phyloP scores from a whole-genome alignment of 92 coral and sea anemone species.

The Blastomussa wellsi region DNA sequence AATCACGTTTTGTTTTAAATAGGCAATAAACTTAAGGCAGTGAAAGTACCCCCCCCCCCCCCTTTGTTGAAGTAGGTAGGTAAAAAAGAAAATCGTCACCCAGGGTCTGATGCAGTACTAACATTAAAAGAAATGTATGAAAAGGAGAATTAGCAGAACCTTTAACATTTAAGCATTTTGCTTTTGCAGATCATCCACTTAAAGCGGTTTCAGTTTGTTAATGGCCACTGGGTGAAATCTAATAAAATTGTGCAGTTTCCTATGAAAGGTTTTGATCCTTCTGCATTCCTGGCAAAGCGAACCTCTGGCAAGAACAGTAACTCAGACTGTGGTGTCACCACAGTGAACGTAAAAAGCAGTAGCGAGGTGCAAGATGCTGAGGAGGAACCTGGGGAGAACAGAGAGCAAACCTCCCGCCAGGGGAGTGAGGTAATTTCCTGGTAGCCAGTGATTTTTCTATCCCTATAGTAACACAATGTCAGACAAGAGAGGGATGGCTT shows the following conservation, averaged over 20 bases:
- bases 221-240: constrained; percentile 98
- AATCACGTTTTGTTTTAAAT: not conserved
- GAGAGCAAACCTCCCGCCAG: constrained; percentile 7
- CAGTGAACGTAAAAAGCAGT: constrained; percentile 81
- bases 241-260: constrained; percentile 95
- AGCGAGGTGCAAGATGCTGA: constrained; percentile 54
- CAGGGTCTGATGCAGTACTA: not conserved
- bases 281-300: constrained; percentile 90
- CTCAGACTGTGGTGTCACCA: constrained; percentile 57
- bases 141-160: not conserved
- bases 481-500: not conserved
- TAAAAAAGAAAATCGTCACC: no score
- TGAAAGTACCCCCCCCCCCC: no score
- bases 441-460: no score
- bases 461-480: no score
- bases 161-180: not conserved
- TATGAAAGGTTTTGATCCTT: constrained; percentile 89
- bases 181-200: constrained; percentile 83
- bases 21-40: not conserved
- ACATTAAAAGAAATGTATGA: not conserved
- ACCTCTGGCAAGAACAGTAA: constrained; percentile 37
- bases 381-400: constrained; percentile 39
- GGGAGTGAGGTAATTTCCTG: constrained; percentile 21
- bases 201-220: constrained; percentile 94
- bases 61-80: no score